Base-by-base conservation (phyloP, 2,113 vertebrate genomes). In the Prietella phreatophila region DNA sequence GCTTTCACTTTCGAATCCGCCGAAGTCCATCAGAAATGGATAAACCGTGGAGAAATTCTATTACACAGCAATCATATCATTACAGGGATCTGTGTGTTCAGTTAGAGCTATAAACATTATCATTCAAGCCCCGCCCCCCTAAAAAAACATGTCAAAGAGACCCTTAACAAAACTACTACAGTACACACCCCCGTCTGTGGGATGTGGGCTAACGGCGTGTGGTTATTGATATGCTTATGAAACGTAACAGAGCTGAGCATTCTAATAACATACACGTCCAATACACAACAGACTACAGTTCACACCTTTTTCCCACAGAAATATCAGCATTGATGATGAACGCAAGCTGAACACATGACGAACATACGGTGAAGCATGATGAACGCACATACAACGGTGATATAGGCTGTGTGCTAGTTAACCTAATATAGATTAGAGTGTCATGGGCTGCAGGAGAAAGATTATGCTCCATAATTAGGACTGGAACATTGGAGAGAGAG, bases 381-480 rank as follows among this genome's bases (percentile, higher is more conserved):
- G 39, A 42, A 11, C 36, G n/a, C 88, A 39, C 80, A 25, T n/a
- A 42, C 19, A 58, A 69, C 42, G 65, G 50, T 82, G 79, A 78
- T 67, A 42, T 78, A 87, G n/a, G 20, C 50, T 82, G 65, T 85
- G 65, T 85, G 88, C 90, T 76, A 14, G 42, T 86, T 91, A 91
- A 91, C 89, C 88, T 89, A 88, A 92, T 90, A 89, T 84, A 82
- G 84, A 90, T 86, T 87, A 83, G 79, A 78, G 88, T 71, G 76
- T 84, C 88, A 89, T 36, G 85, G 60, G 61, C 76, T 85, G 76
- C 80, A 67, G 80, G 69, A 82, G 76, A 73, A 89, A 85, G 80
- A 91, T 92, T 85, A 89, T 69, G 71, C 88, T 58, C 30, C 71
- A 87, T 93, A 93, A 93, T 93, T 91, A 93, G 89, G 90, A 88